phyloP scores from a whole-genome alignment of 2,797 vertebrate genomes.

The Oreortyx pictus region DNA sequence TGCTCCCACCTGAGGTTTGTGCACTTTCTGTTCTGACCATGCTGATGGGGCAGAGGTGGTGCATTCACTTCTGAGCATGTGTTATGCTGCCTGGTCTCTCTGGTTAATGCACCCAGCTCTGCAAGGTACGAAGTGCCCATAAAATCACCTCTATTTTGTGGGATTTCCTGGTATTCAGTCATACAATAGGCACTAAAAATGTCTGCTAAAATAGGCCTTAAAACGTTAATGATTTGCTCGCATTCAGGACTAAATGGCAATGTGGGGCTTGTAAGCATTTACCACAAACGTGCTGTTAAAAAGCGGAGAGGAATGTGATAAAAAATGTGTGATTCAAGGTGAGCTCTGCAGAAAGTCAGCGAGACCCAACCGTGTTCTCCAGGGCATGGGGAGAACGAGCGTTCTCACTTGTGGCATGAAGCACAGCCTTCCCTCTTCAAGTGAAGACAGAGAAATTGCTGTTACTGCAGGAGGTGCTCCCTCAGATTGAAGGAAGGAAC shows the following conservation, averaged over 20 bases:
- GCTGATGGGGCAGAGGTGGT: not conserved
- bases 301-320: not conserved
- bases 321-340: not conserved
- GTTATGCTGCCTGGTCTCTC: not conserved
- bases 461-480: not conserved
- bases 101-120: rapidly evolving
- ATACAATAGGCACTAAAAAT: not conserved
- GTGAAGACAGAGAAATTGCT: not conserved
- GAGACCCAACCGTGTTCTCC: not conserved
- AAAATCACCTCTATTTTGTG: not conserved
- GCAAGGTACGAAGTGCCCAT: not conserved
- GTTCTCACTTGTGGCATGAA: not conserved
- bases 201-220: not conserved
- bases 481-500: not conserved
- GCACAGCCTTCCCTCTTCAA: not conserved
- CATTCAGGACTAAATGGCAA: not conserved
- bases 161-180: not conserved
- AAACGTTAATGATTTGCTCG: not conserved
- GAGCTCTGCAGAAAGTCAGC: not conserved
- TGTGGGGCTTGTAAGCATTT: not conserved
- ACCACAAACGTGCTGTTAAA: not conserved
- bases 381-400: not conserved
- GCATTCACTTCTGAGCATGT: not conserved
- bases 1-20: not conserved
- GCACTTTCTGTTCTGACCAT: not conserved